Percentiles rank a stretch among this genome's conserved stretches.
Conservation (phyloP, 1,140 invertebrate species). For the Drosophila pallidifrons region DNA sequence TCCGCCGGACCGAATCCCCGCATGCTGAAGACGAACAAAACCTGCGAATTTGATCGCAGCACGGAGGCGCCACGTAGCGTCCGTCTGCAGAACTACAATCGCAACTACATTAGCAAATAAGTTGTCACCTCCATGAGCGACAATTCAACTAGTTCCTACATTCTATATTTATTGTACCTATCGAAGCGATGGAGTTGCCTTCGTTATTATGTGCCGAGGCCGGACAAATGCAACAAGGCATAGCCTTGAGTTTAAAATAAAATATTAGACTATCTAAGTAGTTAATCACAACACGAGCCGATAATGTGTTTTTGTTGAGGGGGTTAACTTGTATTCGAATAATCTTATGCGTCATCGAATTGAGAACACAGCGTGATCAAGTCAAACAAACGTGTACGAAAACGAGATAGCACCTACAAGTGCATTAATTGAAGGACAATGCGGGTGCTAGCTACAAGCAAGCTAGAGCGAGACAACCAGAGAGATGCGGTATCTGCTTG, state of each 20-base stretch:
- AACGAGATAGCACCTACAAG: not conserved
- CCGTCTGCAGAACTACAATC: conserved; percentile 62
- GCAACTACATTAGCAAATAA: conserved; percentile 53
- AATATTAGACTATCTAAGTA: conserved; percentile 1
- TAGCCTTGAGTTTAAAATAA: conserved; percentile 18
- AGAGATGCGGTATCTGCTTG: not conserved
- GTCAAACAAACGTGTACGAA: not conserved
- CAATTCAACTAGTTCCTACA: conserved; percentile 55
- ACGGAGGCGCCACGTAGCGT: conserved; percentile 63
- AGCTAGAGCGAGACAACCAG: not conserved
- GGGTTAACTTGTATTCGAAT: not conserved
- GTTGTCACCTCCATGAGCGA: not conserved
- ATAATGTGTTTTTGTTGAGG: not conserved
- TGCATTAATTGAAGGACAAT: not conserved
- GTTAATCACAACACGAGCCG: not conserved
- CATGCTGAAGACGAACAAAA: conserved; percentile 87
- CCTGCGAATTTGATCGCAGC: conserved; percentile 86
- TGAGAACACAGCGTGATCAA: not conserved
- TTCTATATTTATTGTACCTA: conserved; percentile 25
- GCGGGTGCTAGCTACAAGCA: not conserved
- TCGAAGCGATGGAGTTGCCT: not conserved
- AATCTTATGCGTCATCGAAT: not conserved
- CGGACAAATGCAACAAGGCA: not conserved
- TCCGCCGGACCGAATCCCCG: conserved; percentile 85
- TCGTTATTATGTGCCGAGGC: not conserved